Evolutionary conservation across 2,888 invertebrate species (phyloP), one percentile per base, ranked within the genome.

Genomic region (Drosophila percnosoma): DNA sequence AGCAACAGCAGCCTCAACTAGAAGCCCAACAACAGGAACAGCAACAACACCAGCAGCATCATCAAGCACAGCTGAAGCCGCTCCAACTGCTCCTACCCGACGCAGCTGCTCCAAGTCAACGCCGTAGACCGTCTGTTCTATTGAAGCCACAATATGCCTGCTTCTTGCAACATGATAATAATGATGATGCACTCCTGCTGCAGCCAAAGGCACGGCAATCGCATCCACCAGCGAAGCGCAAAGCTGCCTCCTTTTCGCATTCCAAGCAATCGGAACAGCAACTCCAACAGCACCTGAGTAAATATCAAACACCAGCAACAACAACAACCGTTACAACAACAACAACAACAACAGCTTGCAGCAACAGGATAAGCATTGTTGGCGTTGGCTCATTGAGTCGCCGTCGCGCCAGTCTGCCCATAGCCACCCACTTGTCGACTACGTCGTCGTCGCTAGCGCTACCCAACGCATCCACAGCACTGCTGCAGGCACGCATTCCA

Each of bases 91-190:
- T 31, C 31, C 57, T 31, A 2, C 29, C 38, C 36, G 54, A 38
- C 42, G 21, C 42, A 36, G 27, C 49, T 33, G 27, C 54, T 5
- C 45, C 48, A 49, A 57, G 27, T n/a, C 71, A 59, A 54, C 89
- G 73, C 59, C 85, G 81, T 63, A 82, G 87, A 68, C 81, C 86
- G 1, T 74, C 90, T 34, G 91, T 92, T 38, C 80, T 92, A 27
- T 82, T 89, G 64, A 91, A 93, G 62, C 92, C 92, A 4, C 90
- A 92, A 70, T 92, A 93, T 73, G 92, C 92, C 29, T 91, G 91
- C 66, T 93, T 92, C 72, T 75, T 92, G 42, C 82, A 87, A 66
- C 27, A 55, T 13, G 55, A 55, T 38, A 79, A 38, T 38, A 79
- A 87, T 55, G 90, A 90, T 68, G 68, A 90, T 68, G 68, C 70